Evolutionary conservation across 2,113 vertebrate genomes (phyloP).

Genomic region (Ascaphus truei): DNA sequence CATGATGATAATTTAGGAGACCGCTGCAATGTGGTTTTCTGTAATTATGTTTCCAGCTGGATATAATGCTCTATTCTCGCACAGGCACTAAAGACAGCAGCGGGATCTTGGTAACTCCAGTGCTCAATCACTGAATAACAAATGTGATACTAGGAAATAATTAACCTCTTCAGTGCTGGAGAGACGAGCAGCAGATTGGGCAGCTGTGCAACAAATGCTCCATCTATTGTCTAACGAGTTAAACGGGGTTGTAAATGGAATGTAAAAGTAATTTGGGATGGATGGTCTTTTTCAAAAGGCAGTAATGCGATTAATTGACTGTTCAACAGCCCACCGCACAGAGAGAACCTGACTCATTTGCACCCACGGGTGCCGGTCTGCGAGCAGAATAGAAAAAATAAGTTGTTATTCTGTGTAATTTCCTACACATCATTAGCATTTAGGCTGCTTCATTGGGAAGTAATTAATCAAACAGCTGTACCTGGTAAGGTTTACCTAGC

Average conservation of each 20-base stretch:
- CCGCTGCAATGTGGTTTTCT: constrained; percentile 21
- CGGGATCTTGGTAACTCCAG: neutral
- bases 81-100: neutral
- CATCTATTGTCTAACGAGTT: neutral
- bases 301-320: constrained; percentile 14
- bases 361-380: neutral
- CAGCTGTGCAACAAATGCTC: neutral
- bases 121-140: constrained; percentile 3
- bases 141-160: neutral
- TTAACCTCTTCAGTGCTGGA: neutral
- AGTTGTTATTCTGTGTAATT: constrained; percentile 22
- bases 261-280: neutral
- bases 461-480: constrained; percentile 16
- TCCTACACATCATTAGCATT: constrained; percentile 19
- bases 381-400: neutral
- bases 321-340: neutral
- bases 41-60: constrained; percentile 21
- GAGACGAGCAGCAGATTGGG: too few relatives aligned
- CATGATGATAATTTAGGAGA: constrained; percentile 11
- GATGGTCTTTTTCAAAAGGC: neutral
- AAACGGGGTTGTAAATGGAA: neutral
- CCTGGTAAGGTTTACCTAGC: constrained; percentile 6
- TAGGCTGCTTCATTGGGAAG: constrained; percentile 22
- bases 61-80: constrained; percentile 10
- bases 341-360: neutral